Conservation (phyloP, 37 sponge, comb jelly and placozoan species). For the Chondrosia reniformis region DNA sequence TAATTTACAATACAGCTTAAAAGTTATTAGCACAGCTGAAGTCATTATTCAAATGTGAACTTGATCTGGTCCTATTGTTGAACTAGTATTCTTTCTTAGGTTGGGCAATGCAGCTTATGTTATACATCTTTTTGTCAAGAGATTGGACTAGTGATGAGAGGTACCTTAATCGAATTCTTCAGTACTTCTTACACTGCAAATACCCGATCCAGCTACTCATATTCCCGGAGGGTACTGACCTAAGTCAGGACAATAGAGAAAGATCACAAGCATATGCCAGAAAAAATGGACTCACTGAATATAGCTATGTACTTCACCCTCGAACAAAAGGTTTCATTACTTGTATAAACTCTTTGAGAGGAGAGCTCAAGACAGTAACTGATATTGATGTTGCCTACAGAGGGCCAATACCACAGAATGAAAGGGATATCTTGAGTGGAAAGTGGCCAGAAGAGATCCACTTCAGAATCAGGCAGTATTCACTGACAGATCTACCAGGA, state of each 20-base stretch:
- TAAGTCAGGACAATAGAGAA: constrained; percentile 45
- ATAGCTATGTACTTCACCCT: constrained; percentile 83
- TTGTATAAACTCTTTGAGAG: constrained; percentile 53
- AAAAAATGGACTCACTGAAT: constrained; percentile 53
- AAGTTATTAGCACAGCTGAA: not conserved
- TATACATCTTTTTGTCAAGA: constrained; percentile 74
- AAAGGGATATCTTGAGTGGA: constrained; percentile 51
- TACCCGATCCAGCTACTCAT: constrained; percentile 79
- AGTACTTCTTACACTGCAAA: constrained; percentile 43
- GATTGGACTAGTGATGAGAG: constrained; percentile 77
- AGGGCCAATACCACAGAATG: constrained; percentile 64
- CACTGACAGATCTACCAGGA: constrained; percentile 28
- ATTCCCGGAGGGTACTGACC: constrained; percentile 95
- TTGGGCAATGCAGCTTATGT: constrained; percentile 74
- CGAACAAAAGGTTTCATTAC: constrained; percentile 77
- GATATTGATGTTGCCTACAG: constrained; percentile 60
- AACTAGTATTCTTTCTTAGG: constrained; percentile 48
- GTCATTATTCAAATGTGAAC: no score
- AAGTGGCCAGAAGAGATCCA: constrained; percentile 72
- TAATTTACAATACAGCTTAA: no score
- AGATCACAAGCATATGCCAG: constrained; percentile 62
- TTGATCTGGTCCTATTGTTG: no score
- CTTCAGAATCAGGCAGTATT: constrained; percentile 27
- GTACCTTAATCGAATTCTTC: constrained; percentile 25
- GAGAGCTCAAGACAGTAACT: constrained; percentile 8